phyloP scores from a whole-genome alignment of 2,113 vertebrate species.

The Symphodus melops region DNA sequence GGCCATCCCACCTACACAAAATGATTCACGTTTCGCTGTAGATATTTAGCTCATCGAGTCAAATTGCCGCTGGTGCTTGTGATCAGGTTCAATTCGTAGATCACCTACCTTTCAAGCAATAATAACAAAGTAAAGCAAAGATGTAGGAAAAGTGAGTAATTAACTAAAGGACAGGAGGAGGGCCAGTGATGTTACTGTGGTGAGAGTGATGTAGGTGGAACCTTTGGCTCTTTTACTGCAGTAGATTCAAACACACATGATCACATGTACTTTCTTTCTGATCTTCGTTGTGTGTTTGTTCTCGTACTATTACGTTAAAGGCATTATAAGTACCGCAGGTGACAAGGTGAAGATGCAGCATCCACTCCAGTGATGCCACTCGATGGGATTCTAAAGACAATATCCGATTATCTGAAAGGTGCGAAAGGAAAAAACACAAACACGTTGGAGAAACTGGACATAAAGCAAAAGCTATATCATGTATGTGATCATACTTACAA shows the following conservation, averaged over 20 bases:
- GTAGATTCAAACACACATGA: neutral
- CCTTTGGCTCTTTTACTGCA: slow-evolving; percentile 1
- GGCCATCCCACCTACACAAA: slow-evolving; percentile 56
- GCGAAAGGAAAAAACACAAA: no score
- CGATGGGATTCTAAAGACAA: no score
- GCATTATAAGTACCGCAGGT: neutral
- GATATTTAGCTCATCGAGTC: slow-evolving; percentile 58
- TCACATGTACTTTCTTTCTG: neutral
- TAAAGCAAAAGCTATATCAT: no score
- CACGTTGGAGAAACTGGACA: no score
- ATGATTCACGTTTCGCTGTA: slow-evolving; percentile 65
- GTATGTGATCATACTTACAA: no score
- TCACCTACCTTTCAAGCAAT: slow-evolving; percentile 34
- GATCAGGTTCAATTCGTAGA: slow-evolving; percentile 36
- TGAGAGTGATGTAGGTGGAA: slow-evolving; percentile 28
- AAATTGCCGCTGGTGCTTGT: slow-evolving; percentile 43
- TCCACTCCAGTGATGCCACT: no score
- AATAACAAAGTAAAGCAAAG: slow-evolving; percentile 8
- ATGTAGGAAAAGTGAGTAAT: slow-evolving; percentile 28
- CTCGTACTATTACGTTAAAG: no score
- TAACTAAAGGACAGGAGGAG: slow-evolving; percentile 1
- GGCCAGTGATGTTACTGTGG: neutral
- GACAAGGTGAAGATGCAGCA: no score
- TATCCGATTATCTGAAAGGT: no score
- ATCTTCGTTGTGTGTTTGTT: no score